phyloP scores from a whole-genome alignment of 2,113 vertebrate species.

The Cynoglossus semilaevis region DNA sequence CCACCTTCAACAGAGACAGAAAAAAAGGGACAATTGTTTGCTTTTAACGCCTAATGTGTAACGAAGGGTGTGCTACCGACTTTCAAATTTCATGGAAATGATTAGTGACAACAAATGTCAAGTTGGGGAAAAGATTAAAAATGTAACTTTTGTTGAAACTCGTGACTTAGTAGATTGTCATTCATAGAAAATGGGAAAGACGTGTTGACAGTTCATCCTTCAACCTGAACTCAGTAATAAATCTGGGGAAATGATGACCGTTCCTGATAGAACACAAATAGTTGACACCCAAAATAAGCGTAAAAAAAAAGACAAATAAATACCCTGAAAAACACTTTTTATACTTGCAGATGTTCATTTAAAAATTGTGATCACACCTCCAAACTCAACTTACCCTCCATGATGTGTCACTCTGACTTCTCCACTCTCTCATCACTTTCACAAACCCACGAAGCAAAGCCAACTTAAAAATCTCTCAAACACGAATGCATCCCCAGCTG shows the following conservation, averaged over 20 bases:
- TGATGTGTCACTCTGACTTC: constrained; percentile 30
- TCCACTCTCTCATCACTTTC: constrained; percentile 45
- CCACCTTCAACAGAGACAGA: constrained; percentile 5
- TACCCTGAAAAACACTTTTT: constrained; percentile 15
- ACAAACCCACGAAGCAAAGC: constrained; percentile 51
- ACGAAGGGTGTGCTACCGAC: neutral
- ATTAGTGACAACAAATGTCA: neutral
- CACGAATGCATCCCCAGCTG: neutral
- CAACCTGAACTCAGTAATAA: neutral
- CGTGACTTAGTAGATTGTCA: constrained; percentile 17
- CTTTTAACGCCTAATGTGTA: neutral
- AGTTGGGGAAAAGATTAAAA: neutral
- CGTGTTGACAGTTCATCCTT: neutral
- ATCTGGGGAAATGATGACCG: neutral
- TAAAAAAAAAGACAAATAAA: neutral
- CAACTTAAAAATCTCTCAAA: neutral
- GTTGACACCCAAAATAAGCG: constrained; percentile 1
- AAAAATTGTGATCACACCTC: constrained; percentile 24
- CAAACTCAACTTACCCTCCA: constrained; percentile 13
- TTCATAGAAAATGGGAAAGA: neutral
- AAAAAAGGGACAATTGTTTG: neutral
- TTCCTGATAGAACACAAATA: neutral
- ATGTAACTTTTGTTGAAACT: neutral
- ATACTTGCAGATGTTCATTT: constrained; percentile 41
- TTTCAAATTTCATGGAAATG: neutral